Evolutionary conservation across 2,113 vertebrate genomes (phyloP).

Genomic region (Nyctereutes procyonoides): DNA sequence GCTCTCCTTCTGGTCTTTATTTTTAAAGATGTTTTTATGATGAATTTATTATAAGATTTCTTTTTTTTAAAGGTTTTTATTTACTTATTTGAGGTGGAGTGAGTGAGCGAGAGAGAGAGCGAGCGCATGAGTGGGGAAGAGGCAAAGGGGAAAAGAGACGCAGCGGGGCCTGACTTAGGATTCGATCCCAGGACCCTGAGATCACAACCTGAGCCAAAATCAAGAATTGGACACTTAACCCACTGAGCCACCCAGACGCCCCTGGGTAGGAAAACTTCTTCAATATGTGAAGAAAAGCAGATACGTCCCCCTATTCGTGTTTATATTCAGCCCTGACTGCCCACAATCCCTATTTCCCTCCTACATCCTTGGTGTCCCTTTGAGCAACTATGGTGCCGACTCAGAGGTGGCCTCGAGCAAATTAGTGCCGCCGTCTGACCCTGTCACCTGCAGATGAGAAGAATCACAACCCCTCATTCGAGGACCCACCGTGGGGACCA

Average conservation of each 20-base stretch:
- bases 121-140: neutral
- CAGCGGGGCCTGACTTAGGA: too few relatives aligned
- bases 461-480: accelerated
- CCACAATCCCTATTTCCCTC: neutral
- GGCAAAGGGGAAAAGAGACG: neutral
- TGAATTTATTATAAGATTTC: accelerated
- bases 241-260: neutral
- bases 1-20: neutral
- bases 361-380: neutral
- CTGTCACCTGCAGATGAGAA: neutral
- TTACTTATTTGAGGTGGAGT: neutral
- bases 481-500: accelerated
- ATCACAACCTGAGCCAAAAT: neutral
- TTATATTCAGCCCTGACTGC: neutral
- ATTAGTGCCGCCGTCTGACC: neutral
- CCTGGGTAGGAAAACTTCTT: neutral
- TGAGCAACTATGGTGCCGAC: too few relatives aligned
- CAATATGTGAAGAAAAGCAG: neutral
- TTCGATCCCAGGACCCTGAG: neutral
- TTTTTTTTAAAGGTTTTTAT: neutral
- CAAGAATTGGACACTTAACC: neutral
- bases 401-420: neutral
- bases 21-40: neutral
- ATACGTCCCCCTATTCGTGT: accelerated
- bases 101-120: neutral